These are phyloP conservation scores for Catotricha subobsoleta DNA, from an alignment of 2,888 invertebrate species.

Conservation along the genomic window DNA sequence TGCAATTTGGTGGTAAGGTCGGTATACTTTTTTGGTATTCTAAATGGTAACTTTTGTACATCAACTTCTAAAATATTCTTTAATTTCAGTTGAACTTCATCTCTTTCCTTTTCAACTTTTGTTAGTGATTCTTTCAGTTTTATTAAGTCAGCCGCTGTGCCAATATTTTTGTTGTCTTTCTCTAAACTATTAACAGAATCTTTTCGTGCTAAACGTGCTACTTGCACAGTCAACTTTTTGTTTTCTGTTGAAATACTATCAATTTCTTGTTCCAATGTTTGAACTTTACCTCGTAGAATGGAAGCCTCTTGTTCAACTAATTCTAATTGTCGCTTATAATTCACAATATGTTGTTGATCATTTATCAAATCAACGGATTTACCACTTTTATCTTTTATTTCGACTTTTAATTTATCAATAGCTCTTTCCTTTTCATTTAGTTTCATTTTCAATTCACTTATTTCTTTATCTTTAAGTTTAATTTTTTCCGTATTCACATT, in stretches of 20 bases:
- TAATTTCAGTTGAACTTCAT: slow-evolving; percentile 43
- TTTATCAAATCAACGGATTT: too few species aligned
- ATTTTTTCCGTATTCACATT: slow-evolving; percentile 9
- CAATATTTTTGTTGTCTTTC: slow-evolving; percentile 28
- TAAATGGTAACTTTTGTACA: slow-evolving; percentile 44
- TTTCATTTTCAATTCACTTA: slow-evolving; percentile 52
- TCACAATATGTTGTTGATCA: slow-evolving; percentile 46
- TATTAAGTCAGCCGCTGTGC: slow-evolving; percentile 34
- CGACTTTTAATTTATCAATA: slow-evolving; percentile 44
- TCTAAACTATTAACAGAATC: slow-evolving; percentile 16
- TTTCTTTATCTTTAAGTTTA: slow-evolving; percentile 52
- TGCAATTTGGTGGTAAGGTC: slow-evolving; percentile 54
- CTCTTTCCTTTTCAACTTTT: slow-evolving; percentile 43
- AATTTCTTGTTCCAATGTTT: slow-evolving; percentile 53
- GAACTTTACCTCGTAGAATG: slow-evolving; percentile 46
- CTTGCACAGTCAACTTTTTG: slow-evolving; percentile 42
- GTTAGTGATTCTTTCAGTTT: slow-evolving; percentile 36
- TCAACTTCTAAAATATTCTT: slow-evolving; percentile 47
- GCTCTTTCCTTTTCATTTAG: slow-evolving; percentile 68
- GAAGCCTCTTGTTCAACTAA: slow-evolving; percentile 59
- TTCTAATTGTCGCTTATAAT: slow-evolving; percentile 55
- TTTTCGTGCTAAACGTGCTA: slow-evolving; percentile 29
- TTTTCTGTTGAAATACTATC: slow-evolving; percentile 58
- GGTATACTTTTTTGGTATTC: slow-evolving; percentile 54
- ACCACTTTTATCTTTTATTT: background rate